Base-by-base conservation (phyloP, 92 coral and sea anemone species). In the Montipora capitata region DNA sequence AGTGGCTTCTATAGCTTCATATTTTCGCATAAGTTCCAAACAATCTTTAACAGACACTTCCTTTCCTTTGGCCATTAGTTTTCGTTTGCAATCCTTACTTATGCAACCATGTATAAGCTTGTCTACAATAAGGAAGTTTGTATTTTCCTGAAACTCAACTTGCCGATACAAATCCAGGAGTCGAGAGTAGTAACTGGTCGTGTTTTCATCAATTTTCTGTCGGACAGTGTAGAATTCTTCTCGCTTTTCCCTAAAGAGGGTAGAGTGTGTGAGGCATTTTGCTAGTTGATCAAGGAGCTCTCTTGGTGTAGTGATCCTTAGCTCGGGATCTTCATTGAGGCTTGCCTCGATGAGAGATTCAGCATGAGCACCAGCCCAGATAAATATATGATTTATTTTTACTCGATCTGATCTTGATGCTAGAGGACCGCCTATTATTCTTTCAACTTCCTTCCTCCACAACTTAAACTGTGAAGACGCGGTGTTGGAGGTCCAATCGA, bases 351-450 rank as follows among this genome's bases (percentile, higher is more conserved):
- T 80, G 13, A 89, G 88, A 9, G 96, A 89, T 81, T 93, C 96
- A 15, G 96, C 96, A 68, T 93, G 94, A 49, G 96, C 94, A 61
- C 93, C 96, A n/a, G 91, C 96, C 92, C 91, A 87, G 92, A 93
- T 87, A 68, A 71, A 91, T 4, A 91, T 48, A 52, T 90, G 92
- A 74, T 93, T 93, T 1, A 86, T 18, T 67, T 93, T 93, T 7
- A 93, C 96, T 79, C 65, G 42, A 73, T 93, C 90, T 59, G 94
- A 93, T 44, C 96, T 82, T 58, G 92, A 91, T 40, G 90, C 84
- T 56, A 93, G 85, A 56, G 96, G 92, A 20, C 94, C 88, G 20
- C 69, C 86, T 63, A 93, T 65, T 11, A 93, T 93, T 83, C 91
- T 80, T 59, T 93, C 96, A 52, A 89, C 91, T 45, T 89, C 93